A percentile compares a stretch with the other conserved stretches of the same genome.
phyloP scores from a whole-genome alignment of 2,113 vertebrate species.

The Chitala chitala region DNA sequence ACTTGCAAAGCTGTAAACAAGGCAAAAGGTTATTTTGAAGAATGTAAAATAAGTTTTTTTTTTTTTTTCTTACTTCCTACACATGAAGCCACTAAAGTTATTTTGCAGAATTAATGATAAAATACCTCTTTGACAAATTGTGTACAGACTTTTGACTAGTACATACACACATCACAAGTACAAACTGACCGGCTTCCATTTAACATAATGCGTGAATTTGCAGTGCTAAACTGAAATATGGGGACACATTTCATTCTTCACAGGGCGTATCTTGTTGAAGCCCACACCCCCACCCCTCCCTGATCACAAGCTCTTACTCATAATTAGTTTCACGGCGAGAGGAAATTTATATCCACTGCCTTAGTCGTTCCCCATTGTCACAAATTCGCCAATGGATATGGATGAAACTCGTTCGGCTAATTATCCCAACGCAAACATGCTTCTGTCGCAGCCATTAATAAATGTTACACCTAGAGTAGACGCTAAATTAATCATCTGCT shows the following conservation, averaged over 20 bases:
- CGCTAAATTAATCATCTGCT: conserved; percentile 48
- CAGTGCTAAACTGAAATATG: neutral
- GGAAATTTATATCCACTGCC: conserved; percentile 61
- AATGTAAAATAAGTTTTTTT: no score
- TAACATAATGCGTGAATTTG: neutral
- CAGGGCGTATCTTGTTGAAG: conserved; percentile 32
- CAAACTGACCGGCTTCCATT: no score
- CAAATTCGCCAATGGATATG: conserved; percentile 57
- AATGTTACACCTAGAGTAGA: conserved; percentile 54
- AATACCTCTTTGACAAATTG: no score
- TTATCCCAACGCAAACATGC: conserved; percentile 54
- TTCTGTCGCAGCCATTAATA: conserved; percentile 47
- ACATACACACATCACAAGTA: no score
- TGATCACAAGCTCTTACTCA: conserved; percentile 46
- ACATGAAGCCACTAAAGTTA: no score
- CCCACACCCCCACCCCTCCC: conserved; percentile 32
- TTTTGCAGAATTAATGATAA: no score
- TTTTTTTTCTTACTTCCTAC: no score
- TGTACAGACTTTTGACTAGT: no score
- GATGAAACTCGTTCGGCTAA: conserved; percentile 57
- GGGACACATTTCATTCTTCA: neutral
- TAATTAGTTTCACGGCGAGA: conserved; percentile 62
- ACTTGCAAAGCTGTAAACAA: no score
- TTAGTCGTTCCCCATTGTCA: conserved; percentile 56
- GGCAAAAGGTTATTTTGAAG: no score